Evolutionary conservation across 2,888 invertebrate species (phyloP).

Genomic region (Colletes collaris): DNA sequence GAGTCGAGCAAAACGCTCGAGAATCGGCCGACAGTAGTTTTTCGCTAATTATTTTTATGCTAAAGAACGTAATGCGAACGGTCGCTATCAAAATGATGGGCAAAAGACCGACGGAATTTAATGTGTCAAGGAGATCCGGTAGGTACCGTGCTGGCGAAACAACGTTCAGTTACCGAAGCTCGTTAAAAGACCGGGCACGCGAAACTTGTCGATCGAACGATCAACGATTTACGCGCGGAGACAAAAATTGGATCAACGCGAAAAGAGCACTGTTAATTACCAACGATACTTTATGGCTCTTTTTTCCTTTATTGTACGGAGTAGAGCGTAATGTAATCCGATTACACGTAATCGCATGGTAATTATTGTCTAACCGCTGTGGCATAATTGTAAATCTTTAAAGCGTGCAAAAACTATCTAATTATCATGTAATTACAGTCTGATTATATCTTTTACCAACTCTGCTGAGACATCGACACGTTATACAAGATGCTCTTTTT

Average conservation of each 20-base stretch:
- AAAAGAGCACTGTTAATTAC: too few species aligned
- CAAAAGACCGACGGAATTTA: neutral
- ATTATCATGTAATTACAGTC: too few species aligned
- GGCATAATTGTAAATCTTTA: too few species aligned
- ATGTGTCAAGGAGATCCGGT: constrained; percentile 42
- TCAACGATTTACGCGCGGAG: neutral
- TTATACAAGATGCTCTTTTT: too few species aligned
- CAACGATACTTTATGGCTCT: too few species aligned
- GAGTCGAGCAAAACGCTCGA: neutral
- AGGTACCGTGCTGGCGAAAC: neutral
- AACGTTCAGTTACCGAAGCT: neutral
- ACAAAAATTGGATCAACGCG: neutral
- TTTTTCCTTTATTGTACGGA: too few species aligned
- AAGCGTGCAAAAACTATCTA: too few species aligned
- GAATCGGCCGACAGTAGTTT: constrained; percentile 15
- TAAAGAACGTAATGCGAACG: neutral
- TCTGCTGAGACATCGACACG: too few species aligned
- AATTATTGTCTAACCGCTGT: too few species aligned
- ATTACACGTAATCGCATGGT: too few species aligned
- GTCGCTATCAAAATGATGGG: neutral
- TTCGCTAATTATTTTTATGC: constrained; percentile 8
- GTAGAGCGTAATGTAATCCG: too few species aligned
- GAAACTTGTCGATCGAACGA: neutral
- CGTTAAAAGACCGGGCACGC: neutral
- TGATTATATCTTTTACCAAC: too few species aligned